Percentiles rank a stretch among this genome's conserved stretches.
These are phyloP conservation scores for Colletes collaris DNA, from an alignment of 2,888 invertebrate species.

Conservation along the genomic window DNA sequence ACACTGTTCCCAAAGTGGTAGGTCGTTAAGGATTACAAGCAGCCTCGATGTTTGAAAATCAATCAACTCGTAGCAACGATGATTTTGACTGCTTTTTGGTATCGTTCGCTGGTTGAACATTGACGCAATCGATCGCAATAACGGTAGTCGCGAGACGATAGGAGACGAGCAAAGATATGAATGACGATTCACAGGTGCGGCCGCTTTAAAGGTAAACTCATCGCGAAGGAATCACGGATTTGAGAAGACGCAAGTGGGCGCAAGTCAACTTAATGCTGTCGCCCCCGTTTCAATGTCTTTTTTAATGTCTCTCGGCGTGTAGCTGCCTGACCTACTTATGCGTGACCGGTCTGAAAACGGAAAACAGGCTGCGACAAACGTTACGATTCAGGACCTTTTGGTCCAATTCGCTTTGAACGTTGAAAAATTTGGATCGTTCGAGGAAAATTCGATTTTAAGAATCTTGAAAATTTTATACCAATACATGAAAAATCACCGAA, in stretches of 20 bases:
- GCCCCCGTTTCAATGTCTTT: constrained; percentile 53
- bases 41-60: background rate
- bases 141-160: constrained; percentile 29
- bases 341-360: constrained; percentile 15
- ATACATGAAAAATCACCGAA: too few relatives aligned
- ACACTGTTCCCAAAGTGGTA: constrained; percentile 17
- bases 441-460: too few relatives aligned
- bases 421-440: too few relatives aligned
- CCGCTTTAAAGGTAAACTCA: constrained; percentile 43
- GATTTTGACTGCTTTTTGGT: constrained; percentile 11
- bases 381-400: background rate
- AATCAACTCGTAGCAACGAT: constrained; percentile 4
- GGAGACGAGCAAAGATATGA: constrained; percentile 1
- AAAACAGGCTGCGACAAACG: constrained; percentile 22
- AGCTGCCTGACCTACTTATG: constrained; percentile 37
- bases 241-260: constrained; percentile 57
- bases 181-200: constrained; percentile 48
- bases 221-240: constrained; percentile 63
- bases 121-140: constrained; percentile 11
- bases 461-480: too few relatives aligned
- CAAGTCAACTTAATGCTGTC: constrained; percentile 51
- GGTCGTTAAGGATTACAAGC: background rate
- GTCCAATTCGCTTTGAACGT: background rate
- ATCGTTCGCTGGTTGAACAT: background rate
- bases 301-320: constrained; percentile 31